These are phyloP conservation scores for Picus viridis DNA, from an alignment of 2,797 vertebrate genomes.

Conservation along the genomic window DNA sequence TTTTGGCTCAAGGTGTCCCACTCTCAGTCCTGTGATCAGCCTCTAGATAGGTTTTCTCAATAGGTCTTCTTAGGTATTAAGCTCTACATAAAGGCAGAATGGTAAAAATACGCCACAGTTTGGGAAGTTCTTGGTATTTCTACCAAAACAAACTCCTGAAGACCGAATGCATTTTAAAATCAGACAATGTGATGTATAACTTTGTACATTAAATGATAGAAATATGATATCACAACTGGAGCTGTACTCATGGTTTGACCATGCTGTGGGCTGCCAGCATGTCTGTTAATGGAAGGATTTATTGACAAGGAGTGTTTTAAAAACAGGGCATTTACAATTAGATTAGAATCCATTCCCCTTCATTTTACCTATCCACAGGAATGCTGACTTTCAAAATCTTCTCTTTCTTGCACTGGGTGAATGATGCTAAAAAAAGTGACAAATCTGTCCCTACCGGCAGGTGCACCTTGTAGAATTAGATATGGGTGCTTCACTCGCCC, in stretches of 20 bases:
- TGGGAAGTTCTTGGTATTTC: neutral
- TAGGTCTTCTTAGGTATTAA: neutral
- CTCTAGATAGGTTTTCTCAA: neutral
- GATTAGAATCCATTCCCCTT: constrained; percentile 65
- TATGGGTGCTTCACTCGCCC: neutral
- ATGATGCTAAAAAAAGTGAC: constrained; percentile 45
- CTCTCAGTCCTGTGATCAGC: neutral
- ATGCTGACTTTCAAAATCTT: constrained; percentile 55
- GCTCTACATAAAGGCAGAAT: neutral
- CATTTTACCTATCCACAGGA: constrained; percentile 45
- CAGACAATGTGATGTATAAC: neutral
- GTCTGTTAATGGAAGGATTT: constrained; percentile 49
- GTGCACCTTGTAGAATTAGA: constrained; percentile 35
- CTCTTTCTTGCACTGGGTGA: constrained; percentile 7
- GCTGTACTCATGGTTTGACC: neutral
- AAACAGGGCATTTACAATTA: constrained; percentile 65
- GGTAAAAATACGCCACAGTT: neutral
- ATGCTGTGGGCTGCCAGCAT: neutral
- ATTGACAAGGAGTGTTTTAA: constrained; percentile 44
- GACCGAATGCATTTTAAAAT: neutral
- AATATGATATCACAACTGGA: neutral
- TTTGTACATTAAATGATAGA: neutral
- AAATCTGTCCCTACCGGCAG: neutral
- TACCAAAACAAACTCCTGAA: neutral
- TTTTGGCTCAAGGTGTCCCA: neutral